Evolutionary conservation across 2,797 vertebrate species (phyloP).

Genomic region (Enteromius afrohamiltoni): DNA sequence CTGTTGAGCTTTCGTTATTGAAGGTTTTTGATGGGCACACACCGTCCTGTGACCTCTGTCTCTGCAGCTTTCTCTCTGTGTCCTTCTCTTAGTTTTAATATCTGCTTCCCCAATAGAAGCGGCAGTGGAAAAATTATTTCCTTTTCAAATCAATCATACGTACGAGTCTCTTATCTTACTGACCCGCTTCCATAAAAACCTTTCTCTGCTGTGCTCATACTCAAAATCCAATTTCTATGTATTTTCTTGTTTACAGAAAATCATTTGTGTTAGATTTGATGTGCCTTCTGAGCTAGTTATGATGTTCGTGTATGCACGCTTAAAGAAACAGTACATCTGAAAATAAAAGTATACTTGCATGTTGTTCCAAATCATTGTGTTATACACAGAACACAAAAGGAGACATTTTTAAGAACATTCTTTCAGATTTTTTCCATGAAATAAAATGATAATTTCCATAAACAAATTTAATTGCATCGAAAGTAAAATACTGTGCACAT

Average conservation of each 20-base stretch:
- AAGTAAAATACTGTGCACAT: neutral
- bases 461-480: neutral
- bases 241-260: slow-evolving; percentile 52
- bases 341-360: neutral
- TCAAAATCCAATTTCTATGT: slow-evolving; percentile 55
- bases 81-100: slow-evolving; percentile 65
- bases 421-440: neutral
- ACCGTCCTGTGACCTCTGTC: slow-evolving; percentile 27
- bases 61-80: slow-evolving; percentile 13
- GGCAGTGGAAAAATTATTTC: slow-evolving; percentile 70
- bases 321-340: slow-evolving; percentile 5
- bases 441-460: too few species aligned
- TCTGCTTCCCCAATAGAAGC: slow-evolving; percentile 66
- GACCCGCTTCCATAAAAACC: slow-evolving; percentile 71
- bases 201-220: slow-evolving; percentile 49
- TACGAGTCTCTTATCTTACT: slow-evolving; percentile 71
- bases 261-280: slow-evolving; percentile 44
- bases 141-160: slow-evolving; percentile 76
- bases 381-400: neutral
- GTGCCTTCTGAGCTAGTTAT: slow-evolving; percentile 21
- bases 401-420: neutral
- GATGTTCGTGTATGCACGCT: slow-evolving; percentile 4
- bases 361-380: neutral
- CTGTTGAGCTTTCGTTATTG: slow-evolving; percentile 53
- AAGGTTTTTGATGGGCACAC: slow-evolving; percentile 51